These are phyloP conservation scores for Lucilia sericata DNA, from an alignment of 1,140 invertebrate species.

Conservation along the genomic window DNA sequence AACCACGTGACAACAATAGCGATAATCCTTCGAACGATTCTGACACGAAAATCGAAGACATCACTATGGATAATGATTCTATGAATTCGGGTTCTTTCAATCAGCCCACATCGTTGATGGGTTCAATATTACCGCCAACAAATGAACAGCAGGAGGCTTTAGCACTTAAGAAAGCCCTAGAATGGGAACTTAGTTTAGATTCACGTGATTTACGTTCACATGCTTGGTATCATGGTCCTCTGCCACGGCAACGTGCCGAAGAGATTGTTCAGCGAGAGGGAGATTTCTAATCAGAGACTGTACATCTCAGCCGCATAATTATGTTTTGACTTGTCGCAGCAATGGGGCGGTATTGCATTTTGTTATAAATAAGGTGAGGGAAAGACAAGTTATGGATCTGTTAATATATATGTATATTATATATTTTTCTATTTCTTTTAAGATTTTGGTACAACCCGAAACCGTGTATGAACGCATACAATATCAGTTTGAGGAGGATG, in stretches of 20 bases:
- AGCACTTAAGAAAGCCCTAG: slow-evolving; percentile 77
- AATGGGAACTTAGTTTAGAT: slow-evolving; percentile 88
- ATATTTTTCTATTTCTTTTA: slow-evolving; percentile 37
- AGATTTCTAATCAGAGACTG: slow-evolving; percentile 93
- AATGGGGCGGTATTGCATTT: slow-evolving; percentile 87
- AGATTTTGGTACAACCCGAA: slow-evolving; percentile 88
- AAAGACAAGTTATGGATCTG: not conserved
- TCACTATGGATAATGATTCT: slow-evolving; percentile 33
- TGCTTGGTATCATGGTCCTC: slow-evolving; percentile 93
- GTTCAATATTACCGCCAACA: slow-evolving; percentile 54
- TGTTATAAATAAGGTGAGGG: slow-evolving; percentile 87
- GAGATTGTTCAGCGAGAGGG: slow-evolving; percentile 81
- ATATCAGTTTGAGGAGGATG: slow-evolving; percentile 94
- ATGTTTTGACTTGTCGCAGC: slow-evolving; percentile 88
- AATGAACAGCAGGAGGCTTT: slow-evolving; percentile 71
- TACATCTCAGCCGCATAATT: slow-evolving; percentile 92
- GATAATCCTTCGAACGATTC: slow-evolving; percentile 52
- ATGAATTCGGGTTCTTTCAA: slow-evolving; percentile 37
- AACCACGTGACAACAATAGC: slow-evolving; percentile 52
- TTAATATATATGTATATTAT: slow-evolving; percentile 44
- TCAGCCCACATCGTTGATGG: slow-evolving; percentile 42
- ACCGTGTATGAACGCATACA: slow-evolving; percentile 92
- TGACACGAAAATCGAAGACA: not conserved
- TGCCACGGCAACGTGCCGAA: slow-evolving; percentile 86
- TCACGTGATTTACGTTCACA: slow-evolving; percentile 86